A percentile compares a stretch with the other conserved stretches of the same genome.
Conservation (phyloP, 2,888 invertebrate genomes). For the Macrophya alboannulata region DNA sequence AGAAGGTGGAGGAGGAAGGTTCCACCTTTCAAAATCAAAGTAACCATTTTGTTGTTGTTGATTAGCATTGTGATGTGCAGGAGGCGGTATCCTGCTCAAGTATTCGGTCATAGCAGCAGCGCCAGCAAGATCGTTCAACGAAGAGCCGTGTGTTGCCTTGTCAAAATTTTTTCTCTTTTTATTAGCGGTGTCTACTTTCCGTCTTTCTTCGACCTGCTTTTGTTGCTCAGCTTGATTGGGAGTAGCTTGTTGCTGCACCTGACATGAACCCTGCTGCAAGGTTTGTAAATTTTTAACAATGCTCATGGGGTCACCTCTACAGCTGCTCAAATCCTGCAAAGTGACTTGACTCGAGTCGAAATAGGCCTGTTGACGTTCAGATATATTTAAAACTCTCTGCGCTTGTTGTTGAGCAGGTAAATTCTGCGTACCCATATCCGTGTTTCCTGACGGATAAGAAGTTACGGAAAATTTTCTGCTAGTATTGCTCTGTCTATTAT, state of each 20-base stretch:
- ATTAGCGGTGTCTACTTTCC: conserved; percentile 75
- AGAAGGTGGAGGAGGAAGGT: conserved; percentile 86
- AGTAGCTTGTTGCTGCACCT: conserved; percentile 81
- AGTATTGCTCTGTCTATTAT: conserved; percentile 68
- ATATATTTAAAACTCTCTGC: conserved; percentile 80
- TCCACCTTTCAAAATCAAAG: conserved; percentile 92
- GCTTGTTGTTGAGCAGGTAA: conserved; percentile 80
- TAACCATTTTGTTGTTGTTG: conserved; percentile 86
- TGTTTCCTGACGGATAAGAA: conserved; percentile 71
- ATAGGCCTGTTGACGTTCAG: conserved; percentile 84
- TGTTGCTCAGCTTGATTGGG: conserved; percentile 68
- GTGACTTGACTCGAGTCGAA: conserved; percentile 85
- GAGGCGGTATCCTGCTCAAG: conserved; percentile 86
- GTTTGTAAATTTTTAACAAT: conserved; percentile 88
- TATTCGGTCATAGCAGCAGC: conserved; percentile 81
- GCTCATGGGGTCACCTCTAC: conserved; percentile 89
- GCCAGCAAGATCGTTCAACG: conserved; percentile 82
- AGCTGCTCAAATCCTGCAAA: conserved; percentile 88
- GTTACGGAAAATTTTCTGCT: conserved; percentile 71
- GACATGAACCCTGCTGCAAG: conserved; percentile 82
- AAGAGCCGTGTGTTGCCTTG: conserved; percentile 80
- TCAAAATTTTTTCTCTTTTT: conserved; percentile 85
- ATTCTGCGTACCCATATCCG: conserved; percentile 81
- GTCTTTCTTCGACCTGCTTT: conserved; percentile 78
- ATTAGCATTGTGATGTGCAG: conserved; percentile 86